Evolutionary conservation across 2,888 invertebrate species (phyloP).

Genomic region (Dasysyrphus tricinctus): DNA sequence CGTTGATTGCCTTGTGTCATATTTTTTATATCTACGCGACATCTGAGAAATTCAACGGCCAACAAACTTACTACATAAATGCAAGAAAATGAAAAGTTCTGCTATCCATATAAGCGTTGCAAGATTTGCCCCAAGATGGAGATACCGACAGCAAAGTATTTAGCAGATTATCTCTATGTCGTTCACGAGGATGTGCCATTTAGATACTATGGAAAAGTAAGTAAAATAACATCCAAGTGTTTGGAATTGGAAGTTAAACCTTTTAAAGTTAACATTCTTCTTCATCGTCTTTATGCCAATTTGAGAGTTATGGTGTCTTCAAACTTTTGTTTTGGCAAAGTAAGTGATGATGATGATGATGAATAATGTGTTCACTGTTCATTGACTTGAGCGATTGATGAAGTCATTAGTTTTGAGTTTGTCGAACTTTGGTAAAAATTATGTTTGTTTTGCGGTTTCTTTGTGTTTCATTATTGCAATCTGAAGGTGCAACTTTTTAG

Average conservation of each 20-base stretch:
- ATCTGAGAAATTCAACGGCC: conserved; percentile 43
- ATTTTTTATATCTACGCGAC: conserved; percentile 18
- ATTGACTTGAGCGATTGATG: conserved; percentile 42
- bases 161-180: conserved; percentile 83
- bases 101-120: conserved; percentile 81
- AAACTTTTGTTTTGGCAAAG: conserved; percentile 22
- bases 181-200: conserved; percentile 83
- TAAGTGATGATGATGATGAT: background rate
- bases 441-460: conserved; percentile 63
- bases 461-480: conserved; percentile 40
- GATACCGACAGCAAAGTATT: conserved; percentile 83
- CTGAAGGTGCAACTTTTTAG: conserved; percentile 24
- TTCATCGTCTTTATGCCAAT: background rate
- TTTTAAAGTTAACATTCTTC: conserved; percentile 34
- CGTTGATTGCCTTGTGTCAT: conserved; percentile 54
- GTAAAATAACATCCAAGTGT: conserved; percentile 69
- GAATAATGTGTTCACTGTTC: conserved; percentile 41
- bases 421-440: conserved; percentile 56
- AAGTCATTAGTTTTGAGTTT: conserved; percentile 65
- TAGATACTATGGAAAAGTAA: conserved; percentile 83
- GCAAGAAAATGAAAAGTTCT: conserved; percentile 83
- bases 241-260: conserved; percentile 2
- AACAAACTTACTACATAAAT: conserved; percentile 78
- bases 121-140: conserved; percentile 83
- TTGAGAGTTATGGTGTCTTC: conserved; percentile 36